Percentiles rank a stretch among this genome's conserved stretches.
phyloP scores from a whole-genome alignment of 2,113 vertebrate genomes.

The Colaptes auratus region DNA sequence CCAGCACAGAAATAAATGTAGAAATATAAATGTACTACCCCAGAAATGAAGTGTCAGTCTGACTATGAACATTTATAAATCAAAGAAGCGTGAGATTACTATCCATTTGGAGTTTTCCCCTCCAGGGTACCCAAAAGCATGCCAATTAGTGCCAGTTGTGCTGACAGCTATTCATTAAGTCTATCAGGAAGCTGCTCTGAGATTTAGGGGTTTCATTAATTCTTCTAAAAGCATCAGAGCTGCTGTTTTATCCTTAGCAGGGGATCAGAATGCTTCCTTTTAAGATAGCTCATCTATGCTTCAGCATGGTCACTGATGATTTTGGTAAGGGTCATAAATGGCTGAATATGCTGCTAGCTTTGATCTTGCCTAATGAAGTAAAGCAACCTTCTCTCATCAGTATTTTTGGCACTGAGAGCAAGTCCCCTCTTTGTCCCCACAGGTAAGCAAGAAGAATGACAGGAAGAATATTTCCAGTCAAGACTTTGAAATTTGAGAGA shows the following conservation, averaged over 20 bases:
- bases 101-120: not conserved
- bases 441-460: not conserved
- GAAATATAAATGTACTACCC: not conserved
- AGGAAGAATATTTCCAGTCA: not conserved
- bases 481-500: not conserved
- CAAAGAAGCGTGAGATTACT: conserved; percentile 30
- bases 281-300: not conserved
- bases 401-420: fast-evolving
- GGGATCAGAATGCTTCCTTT: not conserved
- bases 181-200: conserved; percentile 25
- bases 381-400: not conserved
- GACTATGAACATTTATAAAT: conserved; percentile 33
- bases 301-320: not conserved
- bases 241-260: not conserved
- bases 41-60: conserved; percentile 33
- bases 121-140: conserved; percentile 24
- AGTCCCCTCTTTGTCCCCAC: not conserved
- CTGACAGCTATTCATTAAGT: conserved; percentile 56
- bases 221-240: conserved; percentile 20
- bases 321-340: not conserved
- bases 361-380: not conserved
- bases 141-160: conserved; percentile 39
- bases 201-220: conserved; percentile 33
- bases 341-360: not conserved
- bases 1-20: not conserved